phyloP scores from a whole-genome alignment of 2,888 invertebrate species.

The Heliconius erato region DNA sequence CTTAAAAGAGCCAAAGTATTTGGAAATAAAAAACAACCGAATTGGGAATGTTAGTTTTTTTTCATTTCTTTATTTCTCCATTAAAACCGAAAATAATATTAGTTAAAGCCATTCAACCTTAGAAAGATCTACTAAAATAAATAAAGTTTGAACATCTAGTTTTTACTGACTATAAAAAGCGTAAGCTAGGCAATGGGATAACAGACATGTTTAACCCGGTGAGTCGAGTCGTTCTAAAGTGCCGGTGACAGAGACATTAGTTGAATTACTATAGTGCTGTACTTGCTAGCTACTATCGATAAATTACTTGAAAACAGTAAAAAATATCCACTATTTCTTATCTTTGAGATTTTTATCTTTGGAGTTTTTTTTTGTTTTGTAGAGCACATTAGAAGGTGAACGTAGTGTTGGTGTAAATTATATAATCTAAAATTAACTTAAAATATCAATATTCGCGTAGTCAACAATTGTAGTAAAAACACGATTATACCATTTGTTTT shows the following conservation, averaged over 20 bases:
- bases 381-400: neutral
- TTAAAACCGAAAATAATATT: neutral
- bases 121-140: slow-evolving; percentile 4
- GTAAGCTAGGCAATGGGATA: slow-evolving; percentile 34
- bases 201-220: slow-evolving; percentile 44
- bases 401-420: no score
- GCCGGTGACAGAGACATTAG: slow-evolving; percentile 49
- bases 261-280: slow-evolving; percentile 44
- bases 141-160: neutral
- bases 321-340: neutral
- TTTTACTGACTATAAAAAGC: slow-evolving; percentile 24
- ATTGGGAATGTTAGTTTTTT: no score
- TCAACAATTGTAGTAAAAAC: no score
- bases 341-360: neutral
- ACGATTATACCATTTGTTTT: no score
- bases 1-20: no score
- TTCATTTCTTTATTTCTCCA: neutral
- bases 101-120: neutral
- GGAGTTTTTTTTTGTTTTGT: neutral
- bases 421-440: no score
- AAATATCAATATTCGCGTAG: no score
- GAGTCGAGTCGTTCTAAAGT: slow-evolving; percentile 48
- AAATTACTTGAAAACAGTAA: neutral
- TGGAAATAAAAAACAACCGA: no score
- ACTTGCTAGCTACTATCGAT: slow-evolving; percentile 31